phyloP scores from a whole-genome alignment of 2,888 invertebrate genomes.

The Drosophila hamatofila region DNA sequence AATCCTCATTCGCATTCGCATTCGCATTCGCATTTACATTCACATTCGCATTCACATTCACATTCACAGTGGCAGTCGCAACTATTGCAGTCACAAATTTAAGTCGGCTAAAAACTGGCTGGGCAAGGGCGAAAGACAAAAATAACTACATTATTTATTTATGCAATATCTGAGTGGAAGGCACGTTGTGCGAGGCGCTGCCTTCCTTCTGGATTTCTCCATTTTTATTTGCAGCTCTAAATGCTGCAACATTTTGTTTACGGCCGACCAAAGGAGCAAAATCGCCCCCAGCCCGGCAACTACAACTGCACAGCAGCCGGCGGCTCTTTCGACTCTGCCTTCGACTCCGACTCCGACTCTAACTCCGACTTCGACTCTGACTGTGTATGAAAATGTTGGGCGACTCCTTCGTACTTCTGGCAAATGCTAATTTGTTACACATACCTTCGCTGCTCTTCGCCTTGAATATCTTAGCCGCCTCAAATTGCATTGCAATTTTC shows the following conservation, averaged over 20 bases:
- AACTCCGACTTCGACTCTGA: neutral
- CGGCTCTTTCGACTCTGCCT: neutral
- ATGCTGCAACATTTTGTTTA: slow-evolving; percentile 67
- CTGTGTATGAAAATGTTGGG: slow-evolving; percentile 15
- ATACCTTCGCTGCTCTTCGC: slow-evolving; percentile 19
- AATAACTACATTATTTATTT: slow-evolving; percentile 76
- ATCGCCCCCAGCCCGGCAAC: slow-evolving; percentile 15
- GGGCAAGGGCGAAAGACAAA: slow-evolving; percentile 65
- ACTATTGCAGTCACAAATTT: slow-evolving; percentile 66
- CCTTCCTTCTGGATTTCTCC: slow-evolving; percentile 23
- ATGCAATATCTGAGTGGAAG: slow-evolving; percentile 69
- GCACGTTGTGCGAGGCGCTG: slow-evolving; percentile 8
- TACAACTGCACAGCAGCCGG: neutral
- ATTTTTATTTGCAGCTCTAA: slow-evolving; percentile 61
- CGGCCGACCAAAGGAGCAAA: slow-evolving; percentile 58
- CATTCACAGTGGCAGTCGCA: slow-evolving; percentile 31
- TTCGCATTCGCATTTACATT: slow-evolving; percentile 32
- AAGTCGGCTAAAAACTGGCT: slow-evolving; percentile 30
- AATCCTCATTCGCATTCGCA: slow-evolving; percentile 55
- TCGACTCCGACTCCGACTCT: neutral
- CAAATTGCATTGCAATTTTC: slow-evolving; percentile 27
- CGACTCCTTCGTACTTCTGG: slow-evolving; percentile 19
- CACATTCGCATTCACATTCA: slow-evolving; percentile 28
- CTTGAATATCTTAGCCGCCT: slow-evolving; percentile 19
- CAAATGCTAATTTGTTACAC: slow-evolving; percentile 58